Evolutionary conservation across 2,888 invertebrate genomes (phyloP), one percentile per base, ranked within the genome.

Genomic region (Timema podura): DNA sequence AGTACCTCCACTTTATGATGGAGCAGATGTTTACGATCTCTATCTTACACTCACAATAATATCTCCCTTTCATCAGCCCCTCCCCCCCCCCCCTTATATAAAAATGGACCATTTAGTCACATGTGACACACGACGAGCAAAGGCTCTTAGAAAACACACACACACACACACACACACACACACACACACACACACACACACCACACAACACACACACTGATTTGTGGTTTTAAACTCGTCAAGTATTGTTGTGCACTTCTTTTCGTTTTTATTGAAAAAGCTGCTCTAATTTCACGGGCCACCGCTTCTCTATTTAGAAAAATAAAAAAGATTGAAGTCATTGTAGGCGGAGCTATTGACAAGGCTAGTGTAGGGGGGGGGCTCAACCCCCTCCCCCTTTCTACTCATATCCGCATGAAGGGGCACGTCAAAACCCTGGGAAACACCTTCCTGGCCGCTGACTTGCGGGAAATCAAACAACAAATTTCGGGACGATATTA

Each of bases 221-320:
- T 72, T 72, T 72, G 72, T 72, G 72, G 72, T 72, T 72, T 71
- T 72, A 72, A 70, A 70, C 57, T 70, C 57, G 61, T 61, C 61
- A 61, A 13, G 61, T 6, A 15, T 30, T 61, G 16, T 15, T 13
- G 30, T 9, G 16, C 44, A n/a, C 61, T 30, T 61, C 61, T 30
- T 13, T 13, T 45, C 44, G 30, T 30, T 13, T n/a, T 45, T 9
- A n/a, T 15, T 30, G 45, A 47, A 48, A 65, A 64, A 64, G 10
- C 49, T n/a, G 48, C 16, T 10, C 15, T 45, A 66, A 71, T 71
- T 71, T 71, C 68, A 71, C 68, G 68, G 71, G 8, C 59, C 61
- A 45, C 59, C 68, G 71, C 61, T 71, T 57, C 71, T 68, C 64
- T 68, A 46, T 30, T 30, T 30, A 30, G 30, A 30, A 30, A 30